Base-by-base conservation (phyloP, 1,140 invertebrate genomes). In the Apocrypta bakeri region DNA sequence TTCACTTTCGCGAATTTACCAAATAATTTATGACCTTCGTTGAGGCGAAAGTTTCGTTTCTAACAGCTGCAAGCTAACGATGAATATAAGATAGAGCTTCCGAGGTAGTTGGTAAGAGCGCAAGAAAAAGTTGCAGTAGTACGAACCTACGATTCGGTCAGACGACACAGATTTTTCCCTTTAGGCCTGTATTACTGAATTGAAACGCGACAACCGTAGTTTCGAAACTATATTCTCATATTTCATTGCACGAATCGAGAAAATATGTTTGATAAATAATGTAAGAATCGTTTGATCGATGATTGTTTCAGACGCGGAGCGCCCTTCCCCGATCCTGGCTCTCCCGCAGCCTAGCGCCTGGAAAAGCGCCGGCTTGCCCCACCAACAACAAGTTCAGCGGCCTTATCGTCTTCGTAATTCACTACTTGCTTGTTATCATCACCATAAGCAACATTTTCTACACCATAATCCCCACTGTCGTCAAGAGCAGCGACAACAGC, bases 321-420 rank as follows among this genome's bases (percentile, higher is more conserved):
- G 72, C 61, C 82, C 77, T 74, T 83, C 82, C 82, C 82, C 82
- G 82, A 83, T 79, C 82, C 82, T 76, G 82, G 82, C 82, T 69
- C 40, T 83, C 63, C 82, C 82, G 82, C 82, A 64, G 82, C 77
- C 72, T 64, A 79, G 82, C 63, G 64, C 40, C 64, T 24, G 77
- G 71, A 83, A 79, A 40, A 80, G 82, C 82, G 82, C 77, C 72
- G 82, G 82, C 77, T 75, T 37, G 82, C 40, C 37, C 37, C 75
- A 79, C 14, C 48, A 56, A 56, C 48, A 48, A 56, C 48, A 24
- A 31, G 12, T 73, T n/a, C 21, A 71, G 64, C 61, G 42, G 77
- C 71, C 77, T 27, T 24, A 56, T 78, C 69, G 56, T 27, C 81
- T 29, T 61, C 74, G 24, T 27, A 63, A 69, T 24, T 56, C 48